phyloP scores from a whole-genome alignment of 2,113 vertebrate species.

The Sisor rabdophorus region DNA sequence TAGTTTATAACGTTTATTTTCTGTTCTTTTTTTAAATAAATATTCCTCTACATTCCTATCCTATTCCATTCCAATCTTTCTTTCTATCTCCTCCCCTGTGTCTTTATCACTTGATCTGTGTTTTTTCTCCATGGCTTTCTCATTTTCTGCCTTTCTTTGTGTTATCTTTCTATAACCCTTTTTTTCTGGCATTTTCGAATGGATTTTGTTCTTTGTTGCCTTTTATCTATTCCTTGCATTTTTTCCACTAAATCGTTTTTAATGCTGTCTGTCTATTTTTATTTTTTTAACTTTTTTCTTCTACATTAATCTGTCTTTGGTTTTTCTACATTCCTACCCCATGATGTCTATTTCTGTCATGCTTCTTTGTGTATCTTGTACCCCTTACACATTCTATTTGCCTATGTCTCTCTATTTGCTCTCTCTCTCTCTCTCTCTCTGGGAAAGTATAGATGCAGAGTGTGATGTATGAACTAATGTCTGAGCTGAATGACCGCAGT shows the following conservation, averaged over 20 bases:
- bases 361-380: not conserved
- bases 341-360: not conserved
- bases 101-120: constrained; percentile 8
- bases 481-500: constrained; percentile 93
- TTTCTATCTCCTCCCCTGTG: not conserved
- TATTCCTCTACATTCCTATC: too few relatives aligned
- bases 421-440: constrained; percentile 9
- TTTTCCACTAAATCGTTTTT: not conserved
- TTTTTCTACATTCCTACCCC: not conserved
- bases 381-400: not conserved
- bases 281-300: too few relatives aligned
- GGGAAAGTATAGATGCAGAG: constrained; percentile 92
- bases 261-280: not conserved
- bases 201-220: not conserved
- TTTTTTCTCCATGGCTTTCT: not conserved
- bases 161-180: not conserved
- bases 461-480: constrained; percentile 97
- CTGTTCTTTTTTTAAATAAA: too few relatives aligned
- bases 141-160: not conserved
- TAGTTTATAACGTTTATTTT: too few relatives aligned
- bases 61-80: too few relatives aligned
- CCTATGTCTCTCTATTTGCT: not conserved
- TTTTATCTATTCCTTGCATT: not conserved
- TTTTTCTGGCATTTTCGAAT: not conserved
- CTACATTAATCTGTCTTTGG: too few relatives aligned